Evolutionary conservation across 2,888 invertebrate genomes (phyloP).

Genomic region (Aporophyla lueneburgensis): DNA sequence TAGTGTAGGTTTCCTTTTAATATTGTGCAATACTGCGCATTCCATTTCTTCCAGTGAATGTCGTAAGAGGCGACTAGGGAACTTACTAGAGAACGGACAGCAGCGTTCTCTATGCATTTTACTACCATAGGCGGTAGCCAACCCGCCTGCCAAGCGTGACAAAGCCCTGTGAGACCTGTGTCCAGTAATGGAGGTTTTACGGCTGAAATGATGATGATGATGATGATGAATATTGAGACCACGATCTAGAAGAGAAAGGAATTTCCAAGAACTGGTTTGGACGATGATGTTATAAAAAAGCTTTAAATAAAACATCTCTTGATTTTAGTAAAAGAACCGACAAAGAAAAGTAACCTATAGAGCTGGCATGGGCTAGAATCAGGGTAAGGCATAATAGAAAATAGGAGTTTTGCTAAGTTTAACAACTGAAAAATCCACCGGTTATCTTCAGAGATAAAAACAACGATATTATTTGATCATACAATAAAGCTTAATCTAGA

Average conservation of each 20-base stretch:
- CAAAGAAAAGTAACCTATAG: background rate
- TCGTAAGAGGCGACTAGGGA: too few species aligned
- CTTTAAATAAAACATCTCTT: background rate
- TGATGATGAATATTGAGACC: background rate
- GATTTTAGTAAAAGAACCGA: background rate
- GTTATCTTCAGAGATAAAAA: background rate
- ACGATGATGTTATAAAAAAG: background rate
- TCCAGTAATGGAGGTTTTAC: too few species aligned
- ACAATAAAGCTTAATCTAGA: slow-evolving; percentile 38
- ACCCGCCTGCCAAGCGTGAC: too few species aligned
- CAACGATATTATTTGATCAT: background rate
- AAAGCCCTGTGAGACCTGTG: too few species aligned
- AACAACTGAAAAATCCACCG: background rate
- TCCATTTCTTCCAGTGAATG: too few species aligned
- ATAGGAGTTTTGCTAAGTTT: background rate
- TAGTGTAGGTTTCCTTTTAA: slow-evolving; percentile 9
- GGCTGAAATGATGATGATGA: too few species aligned
- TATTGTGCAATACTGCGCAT: background rate
- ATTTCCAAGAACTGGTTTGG: background rate
- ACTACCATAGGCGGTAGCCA: too few species aligned
- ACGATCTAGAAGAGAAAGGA: background rate
- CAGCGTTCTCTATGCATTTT: too few species aligned
- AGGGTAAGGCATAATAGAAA: background rate
- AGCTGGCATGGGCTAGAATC: background rate
- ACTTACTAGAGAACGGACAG: too few species aligned